Evolutionary conservation across 2,888 invertebrate species (phyloP).

Genomic region (Drosophila algonquin): DNA sequence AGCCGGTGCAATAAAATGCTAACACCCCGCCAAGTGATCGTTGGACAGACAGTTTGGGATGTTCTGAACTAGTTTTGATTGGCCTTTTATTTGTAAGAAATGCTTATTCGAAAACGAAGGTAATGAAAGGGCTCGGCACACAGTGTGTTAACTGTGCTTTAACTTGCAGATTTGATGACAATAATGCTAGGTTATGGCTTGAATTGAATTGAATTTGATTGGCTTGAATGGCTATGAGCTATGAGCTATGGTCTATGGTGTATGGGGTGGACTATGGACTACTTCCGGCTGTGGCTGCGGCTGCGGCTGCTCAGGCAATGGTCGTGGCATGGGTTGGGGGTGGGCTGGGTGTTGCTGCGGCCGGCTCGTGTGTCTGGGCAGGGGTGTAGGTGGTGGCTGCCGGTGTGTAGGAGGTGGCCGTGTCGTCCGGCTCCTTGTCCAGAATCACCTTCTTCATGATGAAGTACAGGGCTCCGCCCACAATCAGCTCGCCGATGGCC

Average conservation of each 20-base stretch:
- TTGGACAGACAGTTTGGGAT: constrained; percentile 14
- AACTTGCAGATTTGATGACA: background rate
- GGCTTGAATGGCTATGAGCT: background rate
- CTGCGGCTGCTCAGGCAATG: constrained; percentile 46
- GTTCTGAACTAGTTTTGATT: constrained; percentile 30
- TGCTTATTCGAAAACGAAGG: constrained; percentile 61
- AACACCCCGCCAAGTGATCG: constrained; percentile 21
- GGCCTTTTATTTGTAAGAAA: constrained; percentile 50
- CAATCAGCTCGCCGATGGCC: constrained; percentile 88
- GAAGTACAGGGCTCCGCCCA: constrained; percentile 89
- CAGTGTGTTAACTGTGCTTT: background rate
- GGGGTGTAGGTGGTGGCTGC: constrained; percentile 79
- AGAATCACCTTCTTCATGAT: constrained; percentile 89
- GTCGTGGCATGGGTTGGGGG: constrained; percentile 61
- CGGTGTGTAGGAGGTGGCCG: constrained; percentile 82
- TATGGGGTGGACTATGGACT: background rate
- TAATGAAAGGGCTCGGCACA: constrained; percentile 34
- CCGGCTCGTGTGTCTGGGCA: constrained; percentile 58
- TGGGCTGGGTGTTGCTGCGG: constrained; percentile 31
- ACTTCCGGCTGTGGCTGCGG: constrained; percentile 33
- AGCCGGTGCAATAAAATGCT: constrained; percentile 57
- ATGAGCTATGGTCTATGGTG: background rate
- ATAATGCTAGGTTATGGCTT: constrained; percentile 5
- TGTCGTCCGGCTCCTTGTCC: constrained; percentile 78
- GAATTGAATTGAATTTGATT: constrained; percentile 9